Base-by-base conservation (phyloP, 2,888 invertebrate species). In the Andrena camellia region DNA sequence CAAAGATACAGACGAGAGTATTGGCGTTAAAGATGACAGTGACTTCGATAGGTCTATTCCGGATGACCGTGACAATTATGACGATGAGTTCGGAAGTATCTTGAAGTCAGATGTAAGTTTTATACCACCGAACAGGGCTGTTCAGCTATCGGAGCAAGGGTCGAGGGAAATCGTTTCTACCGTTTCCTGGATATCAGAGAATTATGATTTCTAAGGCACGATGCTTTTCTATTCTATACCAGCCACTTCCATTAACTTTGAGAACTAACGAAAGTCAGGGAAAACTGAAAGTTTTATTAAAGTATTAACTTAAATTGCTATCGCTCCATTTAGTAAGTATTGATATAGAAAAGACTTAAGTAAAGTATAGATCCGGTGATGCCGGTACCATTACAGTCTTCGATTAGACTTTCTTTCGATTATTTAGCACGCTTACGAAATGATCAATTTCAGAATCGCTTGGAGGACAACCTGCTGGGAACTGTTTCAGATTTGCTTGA, bases 101-200 rank as follows among this genome's bases (percentile, higher is more conserved):
- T 31, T 71, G 17, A 54, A 68, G n/a, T 31, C 86, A 23, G 87
- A 88, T 67, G 86, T 83, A 85, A 86, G 87, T 88, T 74, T 78
- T 4, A 48, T 76, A 23, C 81, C 86, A n/a, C 76, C 67, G 54
- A 73, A 85, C 68, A 83, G 86, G 64, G 85, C 77, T 42, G 68
- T 89, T 70, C 86, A 88, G 63, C 79, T 92, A 74, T 90, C 90
- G 20, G 84, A 91, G 76, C 89, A 89, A 26, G 86, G 84, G 60
- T 88, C 89, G 52, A 89, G 81, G 76, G 88, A 90, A 71, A 79
- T 89, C 62, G 85, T 87, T 8, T 87, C 90, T 2, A 83, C 90
- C 10, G 68, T 89, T 69, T 89, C 90, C 48, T 92, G 91, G 90
- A 81, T 90, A 60, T 87, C 90, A 29, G 87, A 91, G 81, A 91